Evolutionary conservation across 2,888 invertebrate species (phyloP).

Genomic region (Clivina fossor): DNA sequence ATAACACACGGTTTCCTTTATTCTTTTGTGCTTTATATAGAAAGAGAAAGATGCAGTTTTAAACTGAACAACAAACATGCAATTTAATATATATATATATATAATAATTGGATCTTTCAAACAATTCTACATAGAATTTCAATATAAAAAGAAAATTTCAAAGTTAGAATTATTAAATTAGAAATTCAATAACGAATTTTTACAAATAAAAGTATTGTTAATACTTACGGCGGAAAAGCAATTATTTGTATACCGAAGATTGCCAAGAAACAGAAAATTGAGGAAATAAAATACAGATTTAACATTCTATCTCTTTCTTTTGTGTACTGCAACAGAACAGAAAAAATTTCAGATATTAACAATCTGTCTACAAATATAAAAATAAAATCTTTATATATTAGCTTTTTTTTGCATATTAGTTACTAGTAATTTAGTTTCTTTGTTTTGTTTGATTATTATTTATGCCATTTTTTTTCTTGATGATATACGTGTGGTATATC

Average conservation of each 20-base stretch:
- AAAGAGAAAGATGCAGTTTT: too few relatives aligned
- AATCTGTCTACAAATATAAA: neutral
- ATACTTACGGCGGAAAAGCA: slow-evolving; percentile 65
- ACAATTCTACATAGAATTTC: too few relatives aligned
- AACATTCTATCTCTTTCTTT: slow-evolving; percentile 84
- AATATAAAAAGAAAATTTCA: neutral
- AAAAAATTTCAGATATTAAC: slow-evolving; percentile 6
- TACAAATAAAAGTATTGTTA: too few relatives aligned
- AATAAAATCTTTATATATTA: too few relatives aligned
- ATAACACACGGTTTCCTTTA: too few relatives aligned
- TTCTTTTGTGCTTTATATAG: too few relatives aligned
- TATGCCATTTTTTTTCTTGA: too few relatives aligned
- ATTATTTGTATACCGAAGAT: slow-evolving; percentile 70
- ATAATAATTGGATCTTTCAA: neutral
- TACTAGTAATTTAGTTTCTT: too few relatives aligned
- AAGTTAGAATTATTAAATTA: neutral
- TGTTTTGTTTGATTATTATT: too few relatives aligned
- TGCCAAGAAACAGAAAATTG: slow-evolving; percentile 70
- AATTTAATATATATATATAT: slow-evolving; percentile 3
- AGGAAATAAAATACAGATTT: slow-evolving; percentile 81
- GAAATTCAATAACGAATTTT: neutral
- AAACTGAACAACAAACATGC: too few relatives aligned
- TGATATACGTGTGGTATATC: too few relatives aligned
- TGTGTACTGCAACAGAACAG: slow-evolving; percentile 66
- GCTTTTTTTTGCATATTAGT: too few relatives aligned